phyloP scores from a whole-genome alignment of 1,140 invertebrate genomes.

The Araneus ventricosus region DNA sequence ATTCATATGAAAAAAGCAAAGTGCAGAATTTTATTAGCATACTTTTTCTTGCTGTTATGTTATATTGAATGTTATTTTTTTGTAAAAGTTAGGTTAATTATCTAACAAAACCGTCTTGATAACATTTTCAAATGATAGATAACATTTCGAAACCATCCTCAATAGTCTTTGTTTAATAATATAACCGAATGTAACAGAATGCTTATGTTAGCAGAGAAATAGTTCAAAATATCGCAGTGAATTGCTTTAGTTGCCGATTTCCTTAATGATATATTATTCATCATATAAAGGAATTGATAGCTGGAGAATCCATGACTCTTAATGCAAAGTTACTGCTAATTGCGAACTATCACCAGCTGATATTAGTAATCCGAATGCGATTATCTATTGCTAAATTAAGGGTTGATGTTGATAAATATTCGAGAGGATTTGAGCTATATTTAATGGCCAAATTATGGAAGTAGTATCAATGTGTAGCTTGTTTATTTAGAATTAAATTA shows the following conservation, averaged over 20 bases:
- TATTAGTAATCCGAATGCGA: background rate
- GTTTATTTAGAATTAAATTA: no score
- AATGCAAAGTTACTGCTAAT: background rate
- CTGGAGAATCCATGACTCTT: background rate
- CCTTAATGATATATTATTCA: slow-evolving; percentile 3
- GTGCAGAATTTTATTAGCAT: no score
- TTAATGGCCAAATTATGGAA: no score
- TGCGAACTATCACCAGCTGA: background rate
- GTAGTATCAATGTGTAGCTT: no score
- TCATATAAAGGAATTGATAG: background rate
- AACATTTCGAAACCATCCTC: background rate
- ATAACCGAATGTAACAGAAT: background rate
- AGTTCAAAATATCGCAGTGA: background rate
- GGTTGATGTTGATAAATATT: background rate
- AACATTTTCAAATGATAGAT: background rate
- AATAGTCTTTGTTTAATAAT: background rate
- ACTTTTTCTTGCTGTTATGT: no score
- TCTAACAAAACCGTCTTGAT: no score
- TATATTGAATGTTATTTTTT: no score
- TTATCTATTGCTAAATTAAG: background rate
- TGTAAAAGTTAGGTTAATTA: no score
- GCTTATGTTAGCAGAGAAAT: background rate
- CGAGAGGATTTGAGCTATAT: no score
- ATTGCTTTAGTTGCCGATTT: background rate
- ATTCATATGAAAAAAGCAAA: no score